phyloP scores from a whole-genome alignment of 2,888 invertebrate genomes.

The Eustalomyia histrio region DNA sequence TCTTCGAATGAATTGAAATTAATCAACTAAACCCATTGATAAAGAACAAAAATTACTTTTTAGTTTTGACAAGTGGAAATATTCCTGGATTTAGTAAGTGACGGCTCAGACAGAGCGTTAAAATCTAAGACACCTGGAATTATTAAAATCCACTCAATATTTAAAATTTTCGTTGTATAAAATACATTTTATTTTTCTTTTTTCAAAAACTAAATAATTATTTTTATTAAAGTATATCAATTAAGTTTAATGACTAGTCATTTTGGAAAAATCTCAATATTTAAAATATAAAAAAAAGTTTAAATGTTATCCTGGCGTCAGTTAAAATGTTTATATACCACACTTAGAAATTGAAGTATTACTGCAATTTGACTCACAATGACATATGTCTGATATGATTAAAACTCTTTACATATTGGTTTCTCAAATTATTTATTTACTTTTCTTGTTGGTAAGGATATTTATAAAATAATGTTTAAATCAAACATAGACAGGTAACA shows the following conservation, averaged over 20 bases:
- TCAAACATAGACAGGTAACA: constrained; percentile 5
- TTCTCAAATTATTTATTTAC: not conserved
- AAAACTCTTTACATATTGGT: not conserved
- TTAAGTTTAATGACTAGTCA: constrained; percentile 55
- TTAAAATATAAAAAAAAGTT: constrained; percentile 22
- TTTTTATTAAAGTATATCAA: constrained; percentile 12
- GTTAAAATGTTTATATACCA: constrained; percentile 12
- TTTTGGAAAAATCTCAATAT: constrained; percentile 11
- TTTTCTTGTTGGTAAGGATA: constrained; percentile 1
- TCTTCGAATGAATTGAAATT: no score
- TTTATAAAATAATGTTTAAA: constrained; percentile 30
- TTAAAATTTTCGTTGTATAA: no score
- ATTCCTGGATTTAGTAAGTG: no score
- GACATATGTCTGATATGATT: constrained; percentile 56
- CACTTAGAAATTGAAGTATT: constrained; percentile 5
- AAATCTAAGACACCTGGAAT: no score
- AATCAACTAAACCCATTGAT: no score
- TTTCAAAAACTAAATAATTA: no score
- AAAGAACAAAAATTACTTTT: no score
- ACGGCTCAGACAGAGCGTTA: no score
- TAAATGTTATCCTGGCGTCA: constrained; percentile 21
- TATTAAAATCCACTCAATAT: no score
- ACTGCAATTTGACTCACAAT: constrained; percentile 31
- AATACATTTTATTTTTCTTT: no score
- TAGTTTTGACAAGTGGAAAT: no score